phyloP scores from a whole-genome alignment of 1,140 invertebrate species.

The Olivierus martensii region DNA sequence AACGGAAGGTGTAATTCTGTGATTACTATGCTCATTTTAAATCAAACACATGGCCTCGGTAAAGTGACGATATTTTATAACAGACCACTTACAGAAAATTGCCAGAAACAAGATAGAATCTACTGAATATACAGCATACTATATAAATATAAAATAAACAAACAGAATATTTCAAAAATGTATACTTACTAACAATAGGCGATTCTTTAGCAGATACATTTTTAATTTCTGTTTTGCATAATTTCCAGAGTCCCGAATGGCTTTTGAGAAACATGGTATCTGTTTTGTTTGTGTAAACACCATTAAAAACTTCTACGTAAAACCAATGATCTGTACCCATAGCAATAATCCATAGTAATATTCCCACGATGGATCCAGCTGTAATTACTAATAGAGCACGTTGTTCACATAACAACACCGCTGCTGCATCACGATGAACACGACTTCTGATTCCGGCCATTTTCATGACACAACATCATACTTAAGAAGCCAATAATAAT shows the following conservation, averaged over 20 bases:
- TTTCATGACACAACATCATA: too few species aligned
- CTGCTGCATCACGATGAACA: too few species aligned
- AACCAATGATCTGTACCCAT: constrained; percentile 62
- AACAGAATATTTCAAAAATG: background rate
- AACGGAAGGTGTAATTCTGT: too few species aligned
- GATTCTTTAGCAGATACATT: background rate
- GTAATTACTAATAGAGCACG: background rate
- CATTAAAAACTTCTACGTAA: constrained; percentile 36
- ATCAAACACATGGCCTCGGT: too few species aligned
- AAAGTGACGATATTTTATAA: too few species aligned
- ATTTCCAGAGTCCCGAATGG: constrained; percentile 51
- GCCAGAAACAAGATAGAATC: too few species aligned
- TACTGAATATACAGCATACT: too few species aligned
- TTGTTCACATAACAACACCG: too few species aligned
- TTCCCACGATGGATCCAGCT: constrained; percentile 38
- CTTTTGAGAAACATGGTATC: constrained; percentile 41
- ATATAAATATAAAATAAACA: background rate
- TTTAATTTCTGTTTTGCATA: constrained; percentile 32
- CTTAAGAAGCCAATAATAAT: too few species aligned
- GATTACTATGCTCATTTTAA: too few species aligned
- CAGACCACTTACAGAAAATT: too few species aligned
- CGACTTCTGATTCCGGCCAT: too few species aligned
- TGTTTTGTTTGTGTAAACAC: constrained; percentile 38
- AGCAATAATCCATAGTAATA: constrained; percentile 56
- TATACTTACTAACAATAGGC: background rate